Evolutionary conservation across 1,140 invertebrate species (phyloP), one percentile per base, ranked within the genome.

Genomic region (Neotoxoptera formosana): DNA sequence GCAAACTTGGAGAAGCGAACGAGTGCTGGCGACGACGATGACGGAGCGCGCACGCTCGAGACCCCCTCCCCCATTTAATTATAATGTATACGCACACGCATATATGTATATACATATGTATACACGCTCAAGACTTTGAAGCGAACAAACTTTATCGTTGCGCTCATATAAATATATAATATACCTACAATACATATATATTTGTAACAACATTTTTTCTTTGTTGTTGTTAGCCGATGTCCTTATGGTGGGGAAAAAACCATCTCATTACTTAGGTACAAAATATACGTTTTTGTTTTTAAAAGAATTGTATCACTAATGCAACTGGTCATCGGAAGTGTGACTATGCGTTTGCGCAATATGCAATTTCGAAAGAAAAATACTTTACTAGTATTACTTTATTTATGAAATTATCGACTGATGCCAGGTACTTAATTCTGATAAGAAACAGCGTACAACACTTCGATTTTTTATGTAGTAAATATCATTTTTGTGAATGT

Each of bases 31-130:
- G 25, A 23, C 84, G 84, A 41, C 47, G 86, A 88, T 21, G 88
- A 14, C 34, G n/a, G 7, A 17, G 45, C 30, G 45, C 41, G 83
- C 83, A 41, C 36, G 21, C 83, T 25, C 36, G 36, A 36, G 7
- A 36, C 81, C 60, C 60, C 60, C n/a, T n/a, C 60, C 60, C n/a
- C 60, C 60, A n/a, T 76, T n/a, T 76, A 76, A 76, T 76, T 76
- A 76, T 76, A 76, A 76, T n/a, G 60, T 76, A 76, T 30, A 34
- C 6, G 60, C n/a, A n/a, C 14, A 76, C 14, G n/a, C 7, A 41
- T 56, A 11, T 11, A 60, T 60, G 25, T 30, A 14, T n/a, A 2
- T 67, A 7, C 4, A 2, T n/a, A 17, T 23, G 30, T 17, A n/a
- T 76, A n/a, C 30, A 76, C 30, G 14, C 4, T 14, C 60, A 76